These are phyloP conservation scores for Phengaris alcon DNA, from an alignment of 2,888 invertebrate genomes.

Conservation along the genomic window DNA sequence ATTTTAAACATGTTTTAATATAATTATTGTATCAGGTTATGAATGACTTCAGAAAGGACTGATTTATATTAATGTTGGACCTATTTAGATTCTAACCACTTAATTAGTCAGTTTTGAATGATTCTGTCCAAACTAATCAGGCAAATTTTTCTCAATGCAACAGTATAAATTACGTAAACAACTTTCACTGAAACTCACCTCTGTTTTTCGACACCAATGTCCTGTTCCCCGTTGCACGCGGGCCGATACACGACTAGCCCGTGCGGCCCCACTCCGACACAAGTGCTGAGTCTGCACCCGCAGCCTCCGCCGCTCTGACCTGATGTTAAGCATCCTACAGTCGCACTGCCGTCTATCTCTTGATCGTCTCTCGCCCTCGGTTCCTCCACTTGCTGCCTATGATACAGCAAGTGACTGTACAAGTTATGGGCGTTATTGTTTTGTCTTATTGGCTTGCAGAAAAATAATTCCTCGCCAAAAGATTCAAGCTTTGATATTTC, in stretches of 20 bases:
- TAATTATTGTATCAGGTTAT: background rate
- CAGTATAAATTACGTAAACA: background rate
- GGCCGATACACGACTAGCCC: conserved; percentile 86
- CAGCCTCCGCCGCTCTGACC: conserved; percentile 69
- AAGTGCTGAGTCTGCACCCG: conserved; percentile 70
- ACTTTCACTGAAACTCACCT: conserved; percentile 57
- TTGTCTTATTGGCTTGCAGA: conserved; percentile 81
- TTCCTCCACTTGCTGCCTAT: conserved; percentile 77
- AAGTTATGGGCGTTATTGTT: conserved; percentile 85
- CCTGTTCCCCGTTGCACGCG: conserved; percentile 76
- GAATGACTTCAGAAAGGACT: background rate
- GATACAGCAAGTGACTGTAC: conserved; percentile 84
- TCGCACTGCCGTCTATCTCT: conserved; percentile 70
- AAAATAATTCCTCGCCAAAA: conserved; percentile 91
- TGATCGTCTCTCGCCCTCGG: conserved; percentile 62
- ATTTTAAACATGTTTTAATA: background rate
- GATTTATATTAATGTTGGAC: background rate
- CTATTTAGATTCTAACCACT: background rate
- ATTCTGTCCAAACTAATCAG: background rate
- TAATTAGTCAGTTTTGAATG: background rate
- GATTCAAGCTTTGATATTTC: conserved; percentile 88
- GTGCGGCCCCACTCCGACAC: conserved; percentile 90
- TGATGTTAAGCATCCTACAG: conserved; percentile 67
- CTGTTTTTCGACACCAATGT: conserved; percentile 82
- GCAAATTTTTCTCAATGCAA: conserved; percentile 1